Evolutionary conservation across 2,888 invertebrate genomes (phyloP).

Genomic region (Drosophila suboccidentalis): DNA sequence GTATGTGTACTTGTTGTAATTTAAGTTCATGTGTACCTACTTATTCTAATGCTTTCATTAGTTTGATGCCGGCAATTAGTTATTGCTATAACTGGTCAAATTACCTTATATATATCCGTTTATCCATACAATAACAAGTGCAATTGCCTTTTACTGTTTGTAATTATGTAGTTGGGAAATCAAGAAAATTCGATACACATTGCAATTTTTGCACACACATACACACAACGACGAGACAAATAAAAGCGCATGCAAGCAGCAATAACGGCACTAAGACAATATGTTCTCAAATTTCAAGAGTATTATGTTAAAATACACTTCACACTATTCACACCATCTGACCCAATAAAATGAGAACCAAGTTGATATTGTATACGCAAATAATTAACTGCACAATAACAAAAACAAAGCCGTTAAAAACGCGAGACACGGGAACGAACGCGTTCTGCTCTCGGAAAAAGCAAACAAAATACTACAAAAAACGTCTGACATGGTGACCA

Average conservation of each 20-base stretch:
- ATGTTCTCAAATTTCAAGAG: slow-evolving; percentile 3
- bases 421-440: not conserved
- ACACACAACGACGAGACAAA: not conserved
- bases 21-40: slow-evolving; percentile 36
- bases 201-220: slow-evolving; percentile 62
- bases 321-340: not conserved
- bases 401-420: slow-evolving; percentile 27
- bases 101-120: slow-evolving; percentile 55
- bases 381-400: slow-evolving; percentile 25
- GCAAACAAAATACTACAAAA: slow-evolving; percentile 45
- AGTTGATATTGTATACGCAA: slow-evolving; percentile 15
- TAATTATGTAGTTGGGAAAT: slow-evolving; percentile 56
- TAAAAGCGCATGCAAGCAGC: slow-evolving; percentile 16
- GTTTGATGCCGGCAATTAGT: slow-evolving; percentile 32
- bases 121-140: slow-evolving; percentile 53
- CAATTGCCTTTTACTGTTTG: slow-evolving; percentile 21
- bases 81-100: slow-evolving; percentile 1
- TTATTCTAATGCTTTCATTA: slow-evolving; percentile 2
- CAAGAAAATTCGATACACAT: slow-evolving; percentile 69
- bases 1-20: not conserved
- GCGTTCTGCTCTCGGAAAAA: slow-evolving; percentile 8
- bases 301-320: not conserved
- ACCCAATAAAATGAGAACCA: not conserved
- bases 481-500: slow-evolving; percentile 34
- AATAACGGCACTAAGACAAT: slow-evolving; percentile 20